phyloP scores from a whole-genome alignment of 1,140 invertebrate species.

The Drosophila kepulauana region DNA sequence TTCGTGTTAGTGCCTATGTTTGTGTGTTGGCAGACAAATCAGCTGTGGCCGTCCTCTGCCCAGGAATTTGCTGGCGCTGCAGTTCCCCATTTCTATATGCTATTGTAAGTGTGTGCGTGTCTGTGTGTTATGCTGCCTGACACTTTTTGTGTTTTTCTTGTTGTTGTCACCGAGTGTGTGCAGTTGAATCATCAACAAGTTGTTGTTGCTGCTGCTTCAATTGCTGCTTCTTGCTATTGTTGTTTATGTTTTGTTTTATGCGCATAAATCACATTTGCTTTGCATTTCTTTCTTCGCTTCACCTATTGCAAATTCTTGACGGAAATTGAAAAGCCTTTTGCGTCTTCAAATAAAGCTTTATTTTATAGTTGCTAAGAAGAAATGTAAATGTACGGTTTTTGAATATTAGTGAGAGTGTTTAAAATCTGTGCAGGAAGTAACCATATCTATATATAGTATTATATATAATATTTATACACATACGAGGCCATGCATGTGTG shows the following conservation, averaged over 20 bases:
- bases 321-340: slow-evolving; percentile 60
- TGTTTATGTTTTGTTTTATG: slow-evolving; percentile 61
- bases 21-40: slow-evolving; percentile 26
- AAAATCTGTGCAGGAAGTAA: too few species aligned
- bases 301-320: slow-evolving; percentile 59
- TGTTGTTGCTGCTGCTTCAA: slow-evolving; percentile 40
- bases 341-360: too few species aligned
- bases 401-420: too few species aligned
- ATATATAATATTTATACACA: too few species aligned
- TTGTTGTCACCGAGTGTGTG: slow-evolving; percentile 29
- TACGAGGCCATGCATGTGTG: slow-evolving; percentile 6
- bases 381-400: too few species aligned
- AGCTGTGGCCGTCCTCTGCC: slow-evolving; percentile 44
- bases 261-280: slow-evolving; percentile 71
- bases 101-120: neutral
- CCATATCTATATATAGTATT: too few species aligned
- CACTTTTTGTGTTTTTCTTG: slow-evolving; percentile 27
- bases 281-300: slow-evolving; percentile 34
- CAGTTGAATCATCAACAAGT: slow-evolving; percentile 74
- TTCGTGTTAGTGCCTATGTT: slow-evolving; percentile 9
- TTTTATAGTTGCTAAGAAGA: too few species aligned
- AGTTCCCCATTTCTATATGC: slow-evolving; percentile 28
- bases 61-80: slow-evolving; percentile 45
- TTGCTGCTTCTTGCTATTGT: slow-evolving; percentile 37
- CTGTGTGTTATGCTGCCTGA: slow-evolving; percentile 10